Percentiles rank a stretch among this genome's conserved stretches.
Conservation (phyloP, 2,888 invertebrate species). For the Muschampia staudingeri region DNA sequence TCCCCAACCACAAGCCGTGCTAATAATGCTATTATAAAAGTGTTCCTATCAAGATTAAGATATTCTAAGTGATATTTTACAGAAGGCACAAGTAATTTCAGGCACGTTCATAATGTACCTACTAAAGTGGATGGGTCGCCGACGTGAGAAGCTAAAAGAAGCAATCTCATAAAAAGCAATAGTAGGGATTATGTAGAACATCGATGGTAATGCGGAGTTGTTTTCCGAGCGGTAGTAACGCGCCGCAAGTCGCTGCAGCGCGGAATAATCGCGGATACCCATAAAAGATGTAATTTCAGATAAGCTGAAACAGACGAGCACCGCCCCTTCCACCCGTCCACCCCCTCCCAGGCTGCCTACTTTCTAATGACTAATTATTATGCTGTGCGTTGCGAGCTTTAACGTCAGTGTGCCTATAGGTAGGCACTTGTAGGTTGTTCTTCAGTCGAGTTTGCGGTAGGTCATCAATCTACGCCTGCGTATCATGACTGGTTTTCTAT, state of each 20-base stretch:
- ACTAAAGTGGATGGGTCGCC: constrained; percentile 53
- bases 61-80: constrained; percentile 1
- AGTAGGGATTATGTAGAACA: constrained; percentile 89
- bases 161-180: constrained; percentile 88
- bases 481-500: constrained; percentile 73
- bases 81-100: constrained; percentile 29
- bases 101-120: constrained; percentile 43
- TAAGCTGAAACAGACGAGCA: constrained; percentile 91
- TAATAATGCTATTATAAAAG: no score
- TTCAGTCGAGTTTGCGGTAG: constrained; percentile 78
- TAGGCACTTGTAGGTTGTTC: constrained; percentile 64
- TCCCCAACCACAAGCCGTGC: not conserved
- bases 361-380: constrained; percentile 92
- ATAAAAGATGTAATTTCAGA: constrained; percentile 92
- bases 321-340: constrained; percentile 79
- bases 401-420: constrained; percentile 79
- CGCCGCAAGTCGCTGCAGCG: constrained; percentile 90
- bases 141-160: constrained; percentile 80
- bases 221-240: constrained; percentile 88
- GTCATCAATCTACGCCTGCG: constrained; percentile 77
- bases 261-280: constrained; percentile 91
- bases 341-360: constrained; percentile 84
- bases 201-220: constrained; percentile 87
- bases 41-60: no score
- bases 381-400: constrained; percentile 91